Evolutionary conservation across 2,113 vertebrate genomes (phyloP).

Genomic region (Percopsis transmontana): DNA sequence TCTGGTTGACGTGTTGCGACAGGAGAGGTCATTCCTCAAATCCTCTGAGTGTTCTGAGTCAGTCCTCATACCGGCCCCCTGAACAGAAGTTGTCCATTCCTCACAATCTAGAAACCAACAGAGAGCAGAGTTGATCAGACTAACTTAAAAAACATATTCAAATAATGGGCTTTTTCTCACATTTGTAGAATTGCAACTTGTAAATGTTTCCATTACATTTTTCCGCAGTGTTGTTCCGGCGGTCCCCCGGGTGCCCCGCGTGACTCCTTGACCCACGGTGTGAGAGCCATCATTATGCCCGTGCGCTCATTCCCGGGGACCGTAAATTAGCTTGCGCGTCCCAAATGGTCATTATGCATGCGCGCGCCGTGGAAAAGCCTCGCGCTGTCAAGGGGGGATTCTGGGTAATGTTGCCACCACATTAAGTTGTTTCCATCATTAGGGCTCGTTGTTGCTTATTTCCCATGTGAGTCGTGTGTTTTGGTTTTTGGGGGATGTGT

Average conservation of each 20-base stretch:
- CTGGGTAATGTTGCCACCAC: constrained; percentile 60
- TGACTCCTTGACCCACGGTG: no score
- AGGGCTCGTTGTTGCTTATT: constrained; percentile 69
- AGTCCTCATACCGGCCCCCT: constrained; percentile 25
- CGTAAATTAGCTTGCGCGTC: constrained; percentile 65
- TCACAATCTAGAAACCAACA: no score
- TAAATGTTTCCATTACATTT: no score
- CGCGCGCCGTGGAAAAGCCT: constrained; percentile 49
- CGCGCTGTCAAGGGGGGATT: constrained; percentile 64
- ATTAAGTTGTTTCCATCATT: constrained; percentile 75
- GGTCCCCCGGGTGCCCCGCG: no score
- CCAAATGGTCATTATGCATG: constrained; percentile 67
- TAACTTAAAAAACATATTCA: no score
- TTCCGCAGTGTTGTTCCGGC: no score
- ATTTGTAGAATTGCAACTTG: no score
- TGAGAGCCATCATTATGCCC: constrained; percentile 52
- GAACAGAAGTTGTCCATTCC: no score
- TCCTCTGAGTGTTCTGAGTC: constrained; percentile 41
- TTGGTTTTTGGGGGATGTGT: constrained; percentile 66
- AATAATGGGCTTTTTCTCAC: no score
- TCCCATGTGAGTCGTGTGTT: constrained; percentile 71
- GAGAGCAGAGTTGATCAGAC: no score
- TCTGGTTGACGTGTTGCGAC: constrained; percentile 24
- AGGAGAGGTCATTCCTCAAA: constrained; percentile 48
- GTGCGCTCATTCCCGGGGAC: constrained; percentile 33